These are phyloP conservation scores for Poeciliopsis occidentalis DNA, from an alignment of 2,113 vertebrate species.

Conservation along the genomic window DNA sequence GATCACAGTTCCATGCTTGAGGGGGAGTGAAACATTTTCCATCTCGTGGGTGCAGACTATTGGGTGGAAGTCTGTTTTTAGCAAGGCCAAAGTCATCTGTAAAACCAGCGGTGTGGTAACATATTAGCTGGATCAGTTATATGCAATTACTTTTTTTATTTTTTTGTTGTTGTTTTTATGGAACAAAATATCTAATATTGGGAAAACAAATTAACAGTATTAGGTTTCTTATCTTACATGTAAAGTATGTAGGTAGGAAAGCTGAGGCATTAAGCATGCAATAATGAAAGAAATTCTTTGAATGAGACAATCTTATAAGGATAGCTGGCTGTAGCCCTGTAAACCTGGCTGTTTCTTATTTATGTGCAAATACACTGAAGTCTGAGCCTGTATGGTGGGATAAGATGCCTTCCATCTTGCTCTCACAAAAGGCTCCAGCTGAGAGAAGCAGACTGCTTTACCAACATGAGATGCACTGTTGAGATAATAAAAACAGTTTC, in stretches of 20 bases:
- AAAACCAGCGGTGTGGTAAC: constrained; percentile 43
- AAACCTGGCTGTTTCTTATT: constrained; percentile 47
- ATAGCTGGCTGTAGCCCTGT: background rate
- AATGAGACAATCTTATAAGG: constrained; percentile 16
- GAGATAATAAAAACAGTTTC: constrained; percentile 39
- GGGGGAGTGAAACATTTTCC: constrained; percentile 39
- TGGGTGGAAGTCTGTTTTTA: constrained; percentile 34
- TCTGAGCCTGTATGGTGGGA: constrained; percentile 25
- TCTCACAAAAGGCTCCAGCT: constrained; percentile 43
- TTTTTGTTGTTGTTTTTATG: constrained; percentile 9
- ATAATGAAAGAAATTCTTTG: constrained; percentile 13
- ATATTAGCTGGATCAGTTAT: constrained; percentile 28
- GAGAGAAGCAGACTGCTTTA: constrained; percentile 40
- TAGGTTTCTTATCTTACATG: background rate
- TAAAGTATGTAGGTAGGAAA: constrained; percentile 7
- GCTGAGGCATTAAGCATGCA: constrained; percentile 15
- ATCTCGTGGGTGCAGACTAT: constrained; percentile 22
- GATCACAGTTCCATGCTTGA: constrained; percentile 39
- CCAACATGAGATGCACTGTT: constrained; percentile 53
- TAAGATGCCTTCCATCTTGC: constrained; percentile 54
- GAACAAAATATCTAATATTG: constrained; percentile 6
- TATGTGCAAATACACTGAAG: constrained; percentile 58
- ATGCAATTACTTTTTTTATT: constrained; percentile 20
- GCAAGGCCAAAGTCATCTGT: constrained; percentile 66
- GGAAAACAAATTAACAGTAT: constrained; percentile 14